These are phyloP conservation scores for Coelopa pilipes DNA, from an alignment of 2,888 invertebrate genomes.

Conservation along the genomic window DNA sequence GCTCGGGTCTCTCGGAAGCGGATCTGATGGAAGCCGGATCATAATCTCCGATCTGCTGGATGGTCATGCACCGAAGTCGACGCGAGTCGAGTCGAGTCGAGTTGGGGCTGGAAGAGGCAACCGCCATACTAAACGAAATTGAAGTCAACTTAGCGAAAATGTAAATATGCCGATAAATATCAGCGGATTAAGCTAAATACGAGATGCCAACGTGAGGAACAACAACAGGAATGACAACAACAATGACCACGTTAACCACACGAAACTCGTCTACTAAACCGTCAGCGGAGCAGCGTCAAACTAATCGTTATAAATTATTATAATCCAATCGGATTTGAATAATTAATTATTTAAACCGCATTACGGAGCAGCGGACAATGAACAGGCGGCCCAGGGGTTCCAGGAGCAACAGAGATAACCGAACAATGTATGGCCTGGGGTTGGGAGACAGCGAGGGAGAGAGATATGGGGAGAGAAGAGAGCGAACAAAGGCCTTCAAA, in stretches of 20 bases:
- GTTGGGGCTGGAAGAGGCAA: no score
- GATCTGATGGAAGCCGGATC: no score
- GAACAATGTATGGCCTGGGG: no score
- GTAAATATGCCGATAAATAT: slow-evolving; percentile 37
- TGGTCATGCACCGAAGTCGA: no score
- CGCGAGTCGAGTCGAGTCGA: no score
- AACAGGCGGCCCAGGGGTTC: slow-evolving; percentile 11
- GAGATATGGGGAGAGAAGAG: neutral
- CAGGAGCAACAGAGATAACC: no score
- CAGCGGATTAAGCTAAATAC: slow-evolving; percentile 33
- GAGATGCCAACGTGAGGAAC: neutral
- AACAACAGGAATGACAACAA: slow-evolving; percentile 17
- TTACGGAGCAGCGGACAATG: slow-evolving; percentile 31
- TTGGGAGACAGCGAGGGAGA: neutral
- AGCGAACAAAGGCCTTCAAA: slow-evolving; percentile 10
- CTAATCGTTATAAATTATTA: slow-evolving; percentile 66
- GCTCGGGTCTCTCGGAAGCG: no score
- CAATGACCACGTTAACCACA: slow-evolving; percentile 29
- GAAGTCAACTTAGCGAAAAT: slow-evolving; percentile 17
- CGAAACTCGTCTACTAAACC: slow-evolving; percentile 1
- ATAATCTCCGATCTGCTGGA: no score
- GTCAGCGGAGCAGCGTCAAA: slow-evolving; percentile 45
- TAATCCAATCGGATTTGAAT: slow-evolving; percentile 69
- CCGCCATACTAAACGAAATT: no score
- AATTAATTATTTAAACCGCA: slow-evolving; percentile 63